A percentile compares a stretch with the other conserved stretches of the same genome.
These are phyloP conservation scores for Macrosiphum euphorbiae DNA, from an alignment of 2,888 invertebrate species.

Conservation along the genomic window DNA sequence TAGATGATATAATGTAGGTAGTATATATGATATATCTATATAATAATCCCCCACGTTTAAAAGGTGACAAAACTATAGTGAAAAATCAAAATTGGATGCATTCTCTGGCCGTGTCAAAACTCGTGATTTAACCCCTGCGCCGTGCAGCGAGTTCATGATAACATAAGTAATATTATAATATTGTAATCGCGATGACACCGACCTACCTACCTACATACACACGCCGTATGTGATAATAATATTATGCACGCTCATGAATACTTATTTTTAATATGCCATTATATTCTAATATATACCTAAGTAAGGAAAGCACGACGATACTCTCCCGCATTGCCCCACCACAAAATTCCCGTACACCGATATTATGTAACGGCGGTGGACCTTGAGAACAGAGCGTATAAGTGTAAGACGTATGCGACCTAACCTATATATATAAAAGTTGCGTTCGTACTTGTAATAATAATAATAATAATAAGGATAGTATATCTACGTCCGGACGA, in stretches of 20 bases:
- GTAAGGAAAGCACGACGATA: neutral
- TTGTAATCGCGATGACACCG: neutral
- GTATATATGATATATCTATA: neutral
- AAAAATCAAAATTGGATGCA: neutral
- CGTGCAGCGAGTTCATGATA: neutral
- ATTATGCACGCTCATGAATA: neutral
- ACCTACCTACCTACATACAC: neutral
- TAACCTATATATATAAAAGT: neutral
- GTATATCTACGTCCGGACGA: neutral
- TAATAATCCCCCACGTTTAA: neutral
- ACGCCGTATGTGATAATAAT: neutral
- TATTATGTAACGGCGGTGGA: neutral
- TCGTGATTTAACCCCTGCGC: neutral
- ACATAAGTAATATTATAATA: neutral
- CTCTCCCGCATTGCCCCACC: neutral
- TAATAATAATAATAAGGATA: neutral
- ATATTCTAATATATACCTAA: neutral
- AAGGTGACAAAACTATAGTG: neutral
- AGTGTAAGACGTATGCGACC: neutral
- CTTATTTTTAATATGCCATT: neutral
- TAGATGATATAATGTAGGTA: neutral
- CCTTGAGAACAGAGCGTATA: neutral
- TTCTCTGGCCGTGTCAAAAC: neutral
- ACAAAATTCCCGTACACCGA: neutral
- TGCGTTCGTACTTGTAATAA: neutral